A percentile compares a stretch with the other conserved stretches of the same genome.
Conservation (phyloP, 2,888 invertebrate species). For the Tillus elongatus region DNA sequence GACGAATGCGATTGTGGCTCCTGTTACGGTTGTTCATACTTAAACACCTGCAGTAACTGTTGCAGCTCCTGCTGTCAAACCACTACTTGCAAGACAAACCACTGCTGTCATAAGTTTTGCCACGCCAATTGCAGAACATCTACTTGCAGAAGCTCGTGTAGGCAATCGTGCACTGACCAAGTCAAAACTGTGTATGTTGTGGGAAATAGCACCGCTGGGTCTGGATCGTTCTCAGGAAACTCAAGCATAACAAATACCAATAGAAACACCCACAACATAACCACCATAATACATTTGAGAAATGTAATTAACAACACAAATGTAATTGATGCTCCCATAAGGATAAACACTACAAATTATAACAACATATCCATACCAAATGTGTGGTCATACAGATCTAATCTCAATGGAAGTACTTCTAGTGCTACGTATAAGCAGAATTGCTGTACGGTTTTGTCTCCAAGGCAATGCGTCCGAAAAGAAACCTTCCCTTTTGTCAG, state of each 20-base stretch:
- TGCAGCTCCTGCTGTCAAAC: slow-evolving; percentile 28
- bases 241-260: slow-evolving; percentile 6
- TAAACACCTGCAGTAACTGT: slow-evolving; percentile 25
- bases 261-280: slow-evolving; percentile 34
- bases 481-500: slow-evolving; percentile 27
- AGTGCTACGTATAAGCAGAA: slow-evolving; percentile 5
- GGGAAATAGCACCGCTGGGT: background rate
- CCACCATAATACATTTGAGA: slow-evolving; percentile 39
- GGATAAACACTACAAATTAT: slow-evolving; percentile 36
- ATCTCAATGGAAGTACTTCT: slow-evolving; percentile 5
- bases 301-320: slow-evolving; percentile 41
- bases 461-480: slow-evolving; percentile 34
- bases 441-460: slow-evolving; percentile 39
- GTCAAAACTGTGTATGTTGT: slow-evolving; percentile 8
- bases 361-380: slow-evolving; percentile 36
- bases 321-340: slow-evolving; percentile 38
- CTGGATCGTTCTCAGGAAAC: slow-evolving; percentile 4
- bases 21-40: slow-evolving; percentile 34
- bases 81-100: slow-evolving; percentile 28
- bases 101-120: slow-evolving; percentile 39
- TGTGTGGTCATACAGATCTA: no score
- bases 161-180: slow-evolving; percentile 27
- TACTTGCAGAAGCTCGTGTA: slow-evolving; percentile 32
- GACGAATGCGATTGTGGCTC: slow-evolving; percentile 23
- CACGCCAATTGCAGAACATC: slow-evolving; percentile 33